These are phyloP conservation scores for Eupeodes latifasciatus DNA, from an alignment of 2,888 invertebrate species.

Conservation along the genomic window DNA sequence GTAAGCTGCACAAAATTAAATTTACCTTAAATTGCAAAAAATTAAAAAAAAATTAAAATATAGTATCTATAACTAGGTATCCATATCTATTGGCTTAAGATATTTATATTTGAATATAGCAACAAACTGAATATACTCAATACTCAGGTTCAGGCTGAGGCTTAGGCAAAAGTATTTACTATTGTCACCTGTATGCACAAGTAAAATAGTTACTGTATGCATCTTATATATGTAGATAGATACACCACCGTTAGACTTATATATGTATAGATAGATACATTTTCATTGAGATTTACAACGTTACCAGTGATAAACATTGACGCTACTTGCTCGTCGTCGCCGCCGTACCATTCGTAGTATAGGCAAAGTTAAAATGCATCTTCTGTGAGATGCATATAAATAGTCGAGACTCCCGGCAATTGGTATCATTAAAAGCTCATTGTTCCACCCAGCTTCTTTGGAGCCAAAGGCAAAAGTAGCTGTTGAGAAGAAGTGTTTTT, in stretches of 20 bases:
- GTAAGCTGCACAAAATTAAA: slow-evolving; percentile 57
- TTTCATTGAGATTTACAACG: slow-evolving; percentile 57
- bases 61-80: slow-evolving; percentile 26
- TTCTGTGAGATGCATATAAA: slow-evolving; percentile 82
- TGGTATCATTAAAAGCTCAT: slow-evolving; percentile 83
- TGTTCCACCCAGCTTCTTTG: slow-evolving; percentile 79
- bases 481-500: slow-evolving; percentile 32
- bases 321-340: background rate
- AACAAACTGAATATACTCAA: slow-evolving; percentile 32
- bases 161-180: slow-evolving; percentile 52
- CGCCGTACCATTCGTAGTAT: slow-evolving; percentile 11
- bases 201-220: slow-evolving; percentile 28
- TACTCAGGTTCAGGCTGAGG: background rate
- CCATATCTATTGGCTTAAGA: slow-evolving; percentile 25
- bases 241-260: slow-evolving; percentile 11
- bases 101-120: slow-evolving; percentile 65
- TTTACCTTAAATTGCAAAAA: slow-evolving; percentile 57
- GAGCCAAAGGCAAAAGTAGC: slow-evolving; percentile 68
- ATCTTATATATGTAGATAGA: slow-evolving; percentile 1
- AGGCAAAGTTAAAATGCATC: slow-evolving; percentile 70
- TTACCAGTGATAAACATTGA: slow-evolving; percentile 58
- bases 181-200: slow-evolving; percentile 66
- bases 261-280: slow-evolving; percentile 1
- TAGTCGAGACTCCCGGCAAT: slow-evolving; percentile 83
- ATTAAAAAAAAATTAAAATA: background rate